phyloP scores from a whole-genome alignment of 2,113 vertebrate genomes.

The Puffinus mauretanicus region DNA sequence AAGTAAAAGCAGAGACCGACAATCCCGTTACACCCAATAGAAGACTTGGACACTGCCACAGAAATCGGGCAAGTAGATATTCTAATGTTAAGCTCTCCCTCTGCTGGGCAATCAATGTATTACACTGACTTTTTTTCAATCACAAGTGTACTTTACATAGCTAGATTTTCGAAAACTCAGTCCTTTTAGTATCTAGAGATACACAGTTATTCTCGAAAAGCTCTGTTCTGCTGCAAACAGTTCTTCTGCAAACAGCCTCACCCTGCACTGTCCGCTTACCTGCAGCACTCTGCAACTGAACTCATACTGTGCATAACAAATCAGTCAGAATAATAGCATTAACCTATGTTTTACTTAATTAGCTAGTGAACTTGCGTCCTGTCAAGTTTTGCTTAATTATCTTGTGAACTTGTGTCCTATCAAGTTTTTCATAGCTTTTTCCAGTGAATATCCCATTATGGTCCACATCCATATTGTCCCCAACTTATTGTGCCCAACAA shows the following conservation, averaged over 20 bases:
- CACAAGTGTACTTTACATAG: accelerated
- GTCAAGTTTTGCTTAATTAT: background rate
- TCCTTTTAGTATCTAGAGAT: background rate
- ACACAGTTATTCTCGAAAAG: background rate
- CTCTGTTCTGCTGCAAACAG: background rate
- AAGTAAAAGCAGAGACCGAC: background rate
- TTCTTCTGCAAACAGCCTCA: background rate
- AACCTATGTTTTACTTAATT: background rate
- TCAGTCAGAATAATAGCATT: background rate
- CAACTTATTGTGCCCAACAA: background rate
- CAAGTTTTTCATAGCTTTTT: background rate
- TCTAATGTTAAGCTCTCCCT: constrained; percentile 65
- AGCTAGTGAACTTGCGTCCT: background rate
- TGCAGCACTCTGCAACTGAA: background rate
- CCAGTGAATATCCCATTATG: background rate
- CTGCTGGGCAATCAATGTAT: constrained; percentile 47
- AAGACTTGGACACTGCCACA: background rate
- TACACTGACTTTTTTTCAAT: background rate
- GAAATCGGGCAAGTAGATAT: background rate
- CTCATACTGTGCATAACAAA: background rate
- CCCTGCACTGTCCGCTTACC: background rate
- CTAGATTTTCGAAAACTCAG: background rate
- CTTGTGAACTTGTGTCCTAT: background rate
- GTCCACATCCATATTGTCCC: background rate
- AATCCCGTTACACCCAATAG: background rate